Percentiles rank a stretch among this genome's conserved stretches.
phyloP scores from a whole-genome alignment of 1,140 invertebrate species.

The Diabrotica virgifera region DNA sequence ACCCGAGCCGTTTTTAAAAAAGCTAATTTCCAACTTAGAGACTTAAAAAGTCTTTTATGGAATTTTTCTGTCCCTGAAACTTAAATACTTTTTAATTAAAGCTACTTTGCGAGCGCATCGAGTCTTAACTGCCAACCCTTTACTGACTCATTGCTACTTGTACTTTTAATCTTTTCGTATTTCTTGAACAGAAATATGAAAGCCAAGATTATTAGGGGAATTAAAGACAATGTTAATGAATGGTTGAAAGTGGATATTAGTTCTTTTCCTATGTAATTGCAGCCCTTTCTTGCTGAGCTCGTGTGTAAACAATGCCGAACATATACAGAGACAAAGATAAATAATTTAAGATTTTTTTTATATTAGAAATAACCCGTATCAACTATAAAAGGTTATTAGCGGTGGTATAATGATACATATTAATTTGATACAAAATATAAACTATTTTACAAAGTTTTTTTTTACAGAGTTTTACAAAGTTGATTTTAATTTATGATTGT shows the following conservation, averaged over 20 bases:
- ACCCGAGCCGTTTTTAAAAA: conserved; percentile 17
- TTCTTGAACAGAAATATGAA: conserved; percentile 27
- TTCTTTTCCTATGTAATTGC: not conserved
- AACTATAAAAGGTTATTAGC: too few species aligned
- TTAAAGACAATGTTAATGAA: conserved; percentile 23
- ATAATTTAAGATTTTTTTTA: too few species aligned
- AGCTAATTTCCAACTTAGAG: conserved; percentile 23
- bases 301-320: too few species aligned
- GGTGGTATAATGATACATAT: too few species aligned
- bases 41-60: conserved; percentile 26
- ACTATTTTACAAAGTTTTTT: too few species aligned
- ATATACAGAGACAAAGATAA: too few species aligned
- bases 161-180: conserved; percentile 30
- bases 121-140: conserved; percentile 30
- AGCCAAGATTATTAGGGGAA: conserved; percentile 29
- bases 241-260: not conserved
- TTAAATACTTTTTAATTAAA: conserved; percentile 36
- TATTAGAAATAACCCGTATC: too few species aligned
- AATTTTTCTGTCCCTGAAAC: conserved; percentile 30
- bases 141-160: conserved; percentile 27
- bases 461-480: too few species aligned
- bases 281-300: too few species aligned
- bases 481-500: too few species aligned
- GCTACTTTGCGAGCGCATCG: conserved; percentile 26
- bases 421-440: too few species aligned